Base-by-base conservation (phyloP, 2,113 vertebrate species). In the Menura novaehollandiae region DNA sequence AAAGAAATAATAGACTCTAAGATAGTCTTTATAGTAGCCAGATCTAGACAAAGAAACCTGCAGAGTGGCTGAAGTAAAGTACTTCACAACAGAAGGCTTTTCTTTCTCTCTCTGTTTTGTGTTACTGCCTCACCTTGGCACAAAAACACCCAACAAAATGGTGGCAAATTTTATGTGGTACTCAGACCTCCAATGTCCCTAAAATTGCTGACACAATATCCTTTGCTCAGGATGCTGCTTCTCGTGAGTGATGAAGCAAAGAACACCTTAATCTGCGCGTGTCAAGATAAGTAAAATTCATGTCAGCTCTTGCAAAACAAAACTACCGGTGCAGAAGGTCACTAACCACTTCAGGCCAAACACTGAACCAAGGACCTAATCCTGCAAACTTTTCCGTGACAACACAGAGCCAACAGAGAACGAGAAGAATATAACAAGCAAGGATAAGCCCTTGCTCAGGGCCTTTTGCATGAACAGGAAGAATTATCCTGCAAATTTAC, bases 191-290 rank as follows among this genome's bases (percentile, higher is more conserved):
- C 56, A 69, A 41, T 23, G 46, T n/a, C n/a, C 43, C 64, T 82
- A 75, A 92, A 95, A 82, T 19, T 91, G 92, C 96, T 93, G 92
- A 97, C 80, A 85, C 88, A 87, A 47, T 30, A 76, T 82, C 58
- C 51, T 93, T 86, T 63, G 58, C 74, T 75, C 59, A 93, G 77
- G 66, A 91, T 46, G 52, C 53, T 88, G 55, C 91, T 96, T 79
- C 86, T 97, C 88, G 88, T 89, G 95, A 66, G 73, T 95, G 96
- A 92, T 91, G 86, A 91, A 69, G 89, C 94, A 95, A 97, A 95
- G 66, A 92, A 75, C 91, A 95, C 62, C 84, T 96, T 97, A 95
- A 96, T 97, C 89, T 95, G 86, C 87, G 76, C 88, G 13, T 5
- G 56, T 68, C 89, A 82, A 85, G 63, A 7, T 66, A 88, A 95